A percentile compares a stretch with the other conserved stretches of the same genome.
Evolutionary conservation across 2,113 vertebrate species (phyloP).

Genomic region (Tympanuchus pallidicinctus): DNA sequence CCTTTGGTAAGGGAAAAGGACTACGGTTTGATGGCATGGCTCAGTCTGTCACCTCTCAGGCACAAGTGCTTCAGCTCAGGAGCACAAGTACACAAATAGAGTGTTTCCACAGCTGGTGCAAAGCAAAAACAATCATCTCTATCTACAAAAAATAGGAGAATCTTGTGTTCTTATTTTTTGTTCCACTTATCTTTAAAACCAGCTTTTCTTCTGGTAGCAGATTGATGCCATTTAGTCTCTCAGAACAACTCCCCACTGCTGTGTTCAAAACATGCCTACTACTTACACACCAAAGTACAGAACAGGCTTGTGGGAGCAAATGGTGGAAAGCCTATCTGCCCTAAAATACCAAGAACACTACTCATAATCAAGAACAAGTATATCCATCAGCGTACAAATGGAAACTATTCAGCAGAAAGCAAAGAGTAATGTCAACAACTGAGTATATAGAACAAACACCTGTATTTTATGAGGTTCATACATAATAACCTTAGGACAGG

Average conservation of each 20-base stretch:
- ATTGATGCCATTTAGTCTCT: neutral
- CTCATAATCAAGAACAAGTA: constrained; percentile 41
- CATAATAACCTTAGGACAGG: neutral
- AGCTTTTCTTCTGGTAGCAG: neutral
- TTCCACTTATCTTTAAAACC: neutral
- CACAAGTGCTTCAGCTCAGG: neutral
- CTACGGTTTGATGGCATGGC: neutral
- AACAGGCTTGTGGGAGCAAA: neutral
- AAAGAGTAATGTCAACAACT: neutral
- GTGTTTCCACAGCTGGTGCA: neutral
- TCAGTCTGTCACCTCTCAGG: neutral
- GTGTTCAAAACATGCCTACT: neutral
- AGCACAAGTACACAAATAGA: rapidly evolving
- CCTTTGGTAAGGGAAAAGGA: neutral
- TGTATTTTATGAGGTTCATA: neutral
- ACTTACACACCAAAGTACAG: neutral
- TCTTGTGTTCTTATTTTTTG: neutral
- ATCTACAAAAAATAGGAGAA: rapidly evolving
- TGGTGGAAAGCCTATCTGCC: neutral
- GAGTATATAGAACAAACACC: constrained; percentile 1
- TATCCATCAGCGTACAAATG: neutral
- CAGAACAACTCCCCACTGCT: neutral
- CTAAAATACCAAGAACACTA: neutral
- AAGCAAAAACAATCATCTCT: neutral
- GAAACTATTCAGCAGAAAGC: neutral